A percentile compares a stretch with the other conserved stretches of the same genome.
These are phyloP conservation scores for Aquatica leii DNA, from an alignment of 2,888 invertebrate species.

Conservation along the genomic window DNA sequence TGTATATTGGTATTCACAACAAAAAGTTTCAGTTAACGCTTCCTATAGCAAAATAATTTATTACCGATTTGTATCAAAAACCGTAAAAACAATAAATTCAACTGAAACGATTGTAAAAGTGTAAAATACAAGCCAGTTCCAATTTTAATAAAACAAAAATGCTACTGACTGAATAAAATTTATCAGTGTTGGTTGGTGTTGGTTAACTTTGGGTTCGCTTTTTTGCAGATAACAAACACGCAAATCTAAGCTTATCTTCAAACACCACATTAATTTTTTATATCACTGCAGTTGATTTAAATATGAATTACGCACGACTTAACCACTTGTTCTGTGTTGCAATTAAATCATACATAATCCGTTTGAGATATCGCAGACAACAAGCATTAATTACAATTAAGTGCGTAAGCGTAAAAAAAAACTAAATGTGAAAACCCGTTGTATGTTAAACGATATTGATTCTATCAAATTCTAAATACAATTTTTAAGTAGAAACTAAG, in stretches of 20 bases:
- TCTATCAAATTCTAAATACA: conserved; percentile 22
- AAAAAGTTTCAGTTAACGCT: too few species aligned
- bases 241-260: conserved; percentile 21
- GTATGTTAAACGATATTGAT: conserved; percentile 10
- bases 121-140: too few species aligned
- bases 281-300: conserved; percentile 19
- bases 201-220: neutral
- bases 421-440: neutral
- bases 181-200: neutral
- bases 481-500: conserved; percentile 22
- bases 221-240: conserved; percentile 22
- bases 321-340: conserved; percentile 23
- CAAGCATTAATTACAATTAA: neutral
- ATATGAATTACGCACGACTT: conserved; percentile 20
- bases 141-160: too few species aligned
- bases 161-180: too few species aligned
- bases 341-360: conserved; percentile 24
- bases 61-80: too few species aligned
- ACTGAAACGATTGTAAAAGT: too few species aligned
- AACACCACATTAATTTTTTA: conserved; percentile 6
- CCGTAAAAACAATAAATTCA: too few species aligned
- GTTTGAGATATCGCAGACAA: conserved; percentile 14
- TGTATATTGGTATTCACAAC: too few species aligned
- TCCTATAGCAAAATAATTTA: too few species aligned
- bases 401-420: neutral